phyloP scores from a whole-genome alignment of 2,888 invertebrate genomes.

The Ctenicera cuprea region DNA sequence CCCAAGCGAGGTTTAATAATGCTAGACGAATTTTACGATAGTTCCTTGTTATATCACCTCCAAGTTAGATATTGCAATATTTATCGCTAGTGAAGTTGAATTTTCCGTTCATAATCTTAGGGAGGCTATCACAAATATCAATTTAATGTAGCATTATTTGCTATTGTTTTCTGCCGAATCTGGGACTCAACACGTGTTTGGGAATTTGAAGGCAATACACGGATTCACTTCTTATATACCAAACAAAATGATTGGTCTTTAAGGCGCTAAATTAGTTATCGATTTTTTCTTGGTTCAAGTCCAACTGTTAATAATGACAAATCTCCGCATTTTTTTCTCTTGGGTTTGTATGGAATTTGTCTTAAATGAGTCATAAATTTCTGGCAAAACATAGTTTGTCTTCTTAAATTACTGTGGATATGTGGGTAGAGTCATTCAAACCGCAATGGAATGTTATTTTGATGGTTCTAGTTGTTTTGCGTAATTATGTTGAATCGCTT shows the following conservation, averaged over 20 bases:
- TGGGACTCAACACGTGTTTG: constrained; percentile 1
- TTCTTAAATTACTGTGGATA: neutral
- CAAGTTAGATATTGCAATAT: neutral
- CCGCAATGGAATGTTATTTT: neutral
- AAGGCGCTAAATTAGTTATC: constrained; percentile 8
- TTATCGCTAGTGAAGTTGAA: no score
- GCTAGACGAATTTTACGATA: no score
- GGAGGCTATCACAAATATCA: neutral
- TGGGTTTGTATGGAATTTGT: no score
- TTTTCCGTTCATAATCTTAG: no score
- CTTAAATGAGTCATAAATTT: neutral
- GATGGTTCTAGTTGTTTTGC: neutral
- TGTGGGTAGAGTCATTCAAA: neutral
- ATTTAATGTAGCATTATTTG: neutral
- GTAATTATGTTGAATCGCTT: neutral
- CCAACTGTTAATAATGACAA: no score
- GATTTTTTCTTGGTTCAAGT: neutral
- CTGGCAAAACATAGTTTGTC: neutral
- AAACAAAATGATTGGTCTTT: constrained; percentile 5
- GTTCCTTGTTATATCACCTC: neutral
- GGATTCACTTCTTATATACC: constrained; percentile 9
- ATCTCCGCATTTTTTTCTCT: no score
- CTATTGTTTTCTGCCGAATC: neutral
- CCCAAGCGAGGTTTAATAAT: no score
- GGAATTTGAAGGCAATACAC: neutral